Evolutionary conservation across 2,888 invertebrate species (phyloP), one percentile per base, ranked within the genome.

Genomic region (Meta bourneti): DNA sequence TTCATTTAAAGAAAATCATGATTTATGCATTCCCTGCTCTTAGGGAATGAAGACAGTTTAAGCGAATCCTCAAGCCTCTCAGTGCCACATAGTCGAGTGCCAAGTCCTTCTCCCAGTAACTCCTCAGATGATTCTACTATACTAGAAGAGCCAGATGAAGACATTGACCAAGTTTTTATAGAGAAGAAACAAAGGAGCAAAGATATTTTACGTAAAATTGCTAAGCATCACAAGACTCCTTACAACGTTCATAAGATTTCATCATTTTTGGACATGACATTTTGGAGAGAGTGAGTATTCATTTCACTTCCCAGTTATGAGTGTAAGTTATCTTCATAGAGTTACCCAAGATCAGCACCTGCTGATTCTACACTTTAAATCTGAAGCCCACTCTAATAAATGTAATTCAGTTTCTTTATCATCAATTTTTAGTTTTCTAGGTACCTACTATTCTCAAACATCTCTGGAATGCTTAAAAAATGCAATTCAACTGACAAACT

Each of bases 281-380:
- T 96, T 94, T 97, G 97, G 96, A 97, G 96, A 95, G 96, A 96
- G 97, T 97, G 95, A 95, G 95, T 95, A 89, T 16, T 74, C 80
- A 71, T n/a, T 82, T 72, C 13, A 75, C 16, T 51, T 19, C 61
- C 34, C 8, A 61, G n/a, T n/a, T n/a, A n/a, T n/a, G n/a, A n/a
- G n/a, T n/a, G 51, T 2, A 34, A 2, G 34, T 34, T 34, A 34
- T 34, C 34, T 34, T 34, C 4, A 2, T 34, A 34, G 1, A 34
- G 34, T 34, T 34, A 34, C 34, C 1, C 34, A 2, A 4, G 1
- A 2, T 34, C 34, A 34, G 34, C 34, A 34, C 34, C n/a, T n/a
- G n/a, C n/a, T n/a, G n/a, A n/a, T n/a, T n/a, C n/a, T n/a, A n/a
- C n/a, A n/a, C n/a, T n/a, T n/a, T n/a, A n/a, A n/a, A n/a, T 34